Evolutionary conservation across 2,797 vertebrate species (phyloP).

Genomic region (Chelidonichthys spinosus): DNA sequence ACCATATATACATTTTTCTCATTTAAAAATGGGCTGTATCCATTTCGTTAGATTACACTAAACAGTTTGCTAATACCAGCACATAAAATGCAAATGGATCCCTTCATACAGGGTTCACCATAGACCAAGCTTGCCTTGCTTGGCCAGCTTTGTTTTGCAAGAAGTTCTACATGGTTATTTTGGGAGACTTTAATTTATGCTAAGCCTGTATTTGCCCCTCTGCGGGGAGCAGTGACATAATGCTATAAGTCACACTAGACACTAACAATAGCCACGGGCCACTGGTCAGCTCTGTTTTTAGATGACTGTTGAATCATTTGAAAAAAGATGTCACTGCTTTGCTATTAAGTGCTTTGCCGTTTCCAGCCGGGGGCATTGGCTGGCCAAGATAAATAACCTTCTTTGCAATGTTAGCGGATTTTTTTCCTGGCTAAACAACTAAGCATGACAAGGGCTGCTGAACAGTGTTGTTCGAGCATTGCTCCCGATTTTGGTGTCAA

Average conservation of each 20-base stretch:
- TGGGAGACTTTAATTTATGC: slow-evolving; percentile 82
- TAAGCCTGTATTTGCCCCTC: slow-evolving; percentile 76
- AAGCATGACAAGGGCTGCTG: slow-evolving; percentile 64
- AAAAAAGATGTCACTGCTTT: slow-evolving; percentile 84
- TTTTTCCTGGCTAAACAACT: slow-evolving; percentile 73
- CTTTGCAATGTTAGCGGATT: slow-evolving; percentile 75
- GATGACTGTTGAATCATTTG: slow-evolving; percentile 83
- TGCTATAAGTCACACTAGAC: slow-evolving; percentile 84
- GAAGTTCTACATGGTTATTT: slow-evolving; percentile 76
- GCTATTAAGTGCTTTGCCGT: slow-evolving; percentile 84
- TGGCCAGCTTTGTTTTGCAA: slow-evolving; percentile 65
- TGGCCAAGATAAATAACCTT: slow-evolving; percentile 85
- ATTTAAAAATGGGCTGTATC: slow-evolving; percentile 29
- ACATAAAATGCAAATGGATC: slow-evolving; percentile 19
- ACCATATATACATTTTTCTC: not conserved
- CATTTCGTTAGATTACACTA: slow-evolving; percentile 17
- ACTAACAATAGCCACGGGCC: slow-evolving; percentile 81
- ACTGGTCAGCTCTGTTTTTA: slow-evolving; percentile 81
- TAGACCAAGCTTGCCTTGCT: slow-evolving; percentile 36
- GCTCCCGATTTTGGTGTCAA: slow-evolving; percentile 55
- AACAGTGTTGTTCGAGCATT: slow-evolving; percentile 52
- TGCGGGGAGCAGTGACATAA: slow-evolving; percentile 77
- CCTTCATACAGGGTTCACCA: slow-evolving; percentile 20
- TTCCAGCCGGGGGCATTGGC: slow-evolving; percentile 70
- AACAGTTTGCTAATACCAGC: slow-evolving; percentile 12